Evolutionary conservation across 1,140 invertebrate genomes (phyloP), one percentile per base, ranked within the genome.

Genomic region (Neodiprion lecontei): DNA sequence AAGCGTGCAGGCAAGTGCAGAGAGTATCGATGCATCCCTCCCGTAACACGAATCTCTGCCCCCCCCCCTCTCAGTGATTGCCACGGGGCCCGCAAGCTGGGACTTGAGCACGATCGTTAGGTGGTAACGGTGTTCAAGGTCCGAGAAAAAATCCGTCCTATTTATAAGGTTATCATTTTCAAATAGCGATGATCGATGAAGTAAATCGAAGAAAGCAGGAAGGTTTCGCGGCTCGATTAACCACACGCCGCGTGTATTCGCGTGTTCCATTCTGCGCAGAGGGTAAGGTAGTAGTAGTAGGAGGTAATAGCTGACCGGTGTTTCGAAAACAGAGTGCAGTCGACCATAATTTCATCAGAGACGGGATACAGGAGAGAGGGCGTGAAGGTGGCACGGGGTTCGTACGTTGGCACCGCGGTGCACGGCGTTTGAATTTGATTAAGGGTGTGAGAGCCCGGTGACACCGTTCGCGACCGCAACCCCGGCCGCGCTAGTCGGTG

Each of bases 401-500:
- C 74, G 28, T 40, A 40, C 28, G 28, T 67, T 61, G 71, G 69
- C 69, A 12, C 69, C 48, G 69, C 67, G 70, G 53, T 69, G 74
- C 7, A n/a, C 14, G 9, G 72, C 85, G 82, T 85, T 85, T 86
- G 84, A 83, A 85, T 85, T 85, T 85, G 85, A 86, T 85, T 84
- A 85, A 84, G 84, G 81, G 83, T 79, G 80, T 80, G 79, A 81
- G 79, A 69, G 82, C 80, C 81, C 78, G 82, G 81, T 82, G 82
- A 86, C 84, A 86, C 86, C 86, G 84, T 85, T 85, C 83, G 84
- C 83, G 75, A 86, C 85, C 84, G 82, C 85, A 85, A 83, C 84
- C 80, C 83, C 84, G 66, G 68, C 47, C 74, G 67, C 82, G 78
- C 80, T 76, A 79, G 78, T 77, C 76, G 80, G 81, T 81, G 80